phyloP scores from a whole-genome alignment of 2,888 invertebrate genomes.

The Aspidiotus rigidus region DNA sequence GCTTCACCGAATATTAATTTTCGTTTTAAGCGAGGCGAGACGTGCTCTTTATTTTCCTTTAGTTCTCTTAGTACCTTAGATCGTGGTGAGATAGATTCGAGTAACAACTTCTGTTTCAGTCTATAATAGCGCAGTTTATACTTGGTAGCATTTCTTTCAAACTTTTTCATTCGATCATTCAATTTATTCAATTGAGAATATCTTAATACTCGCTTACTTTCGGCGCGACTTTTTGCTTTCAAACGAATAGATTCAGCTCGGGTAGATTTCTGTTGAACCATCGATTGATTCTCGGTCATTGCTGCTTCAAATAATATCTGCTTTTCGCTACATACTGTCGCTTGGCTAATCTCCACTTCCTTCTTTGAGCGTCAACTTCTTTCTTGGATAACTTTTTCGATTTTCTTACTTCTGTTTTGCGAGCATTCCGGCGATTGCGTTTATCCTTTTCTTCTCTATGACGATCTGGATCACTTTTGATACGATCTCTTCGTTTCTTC shows the following conservation, averaged over 20 bases:
- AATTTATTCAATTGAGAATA: neutral
- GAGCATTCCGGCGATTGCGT: neutral
- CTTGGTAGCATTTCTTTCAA: neutral
- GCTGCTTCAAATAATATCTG: neutral
- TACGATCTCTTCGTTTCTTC: neutral
- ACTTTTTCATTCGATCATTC: neutral
- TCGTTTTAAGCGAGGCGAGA: neutral
- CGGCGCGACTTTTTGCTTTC: neutral
- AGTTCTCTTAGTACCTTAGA: neutral
- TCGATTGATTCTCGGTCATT: too few relatives aligned
- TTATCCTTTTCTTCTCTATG: neutral
- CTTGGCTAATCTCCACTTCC: neutral
- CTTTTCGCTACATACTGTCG: neutral
- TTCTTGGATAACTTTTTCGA: neutral
- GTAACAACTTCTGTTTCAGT: neutral
- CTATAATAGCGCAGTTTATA: neutral
- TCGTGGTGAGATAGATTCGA: neutral
- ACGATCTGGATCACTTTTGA: neutral
- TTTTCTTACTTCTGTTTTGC: neutral
- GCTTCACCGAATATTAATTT: neutral
- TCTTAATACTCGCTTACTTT: neutral
- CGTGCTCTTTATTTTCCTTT: neutral
- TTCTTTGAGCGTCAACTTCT: neutral
- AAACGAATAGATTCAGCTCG: neutral
- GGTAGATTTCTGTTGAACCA: neutral